Evolutionary conservation across 2,888 invertebrate species (phyloP).

Genomic region (Eulithis prunata): DNA sequence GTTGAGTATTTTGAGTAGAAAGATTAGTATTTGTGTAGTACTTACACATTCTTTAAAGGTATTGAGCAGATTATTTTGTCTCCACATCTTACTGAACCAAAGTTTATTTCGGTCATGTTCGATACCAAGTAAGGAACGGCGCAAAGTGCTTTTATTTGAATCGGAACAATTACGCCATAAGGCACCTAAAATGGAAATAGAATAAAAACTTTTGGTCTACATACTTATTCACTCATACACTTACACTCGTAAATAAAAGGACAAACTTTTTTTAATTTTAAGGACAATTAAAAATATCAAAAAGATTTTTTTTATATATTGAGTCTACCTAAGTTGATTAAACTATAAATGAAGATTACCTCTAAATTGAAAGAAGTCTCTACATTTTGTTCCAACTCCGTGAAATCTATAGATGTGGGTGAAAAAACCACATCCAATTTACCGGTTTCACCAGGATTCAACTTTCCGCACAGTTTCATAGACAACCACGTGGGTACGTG

Average conservation of each 20-base stretch:
- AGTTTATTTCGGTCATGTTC: constrained; percentile 73
- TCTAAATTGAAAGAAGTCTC: constrained; percentile 75
- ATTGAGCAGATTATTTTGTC: constrained; percentile 82
- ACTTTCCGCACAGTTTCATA: constrained; percentile 67
- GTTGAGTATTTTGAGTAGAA: neutral
- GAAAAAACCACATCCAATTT: constrained; percentile 80
- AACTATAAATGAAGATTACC: constrained; percentile 52
- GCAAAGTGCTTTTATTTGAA: constrained; percentile 82
- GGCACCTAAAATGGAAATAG: constrained; percentile 70
- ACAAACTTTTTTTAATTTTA: no score
- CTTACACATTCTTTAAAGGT: constrained; percentile 84
- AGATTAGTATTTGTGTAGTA: neutral
- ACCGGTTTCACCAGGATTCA: constrained; percentile 77
- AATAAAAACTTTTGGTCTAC: neutral
- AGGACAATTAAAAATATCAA: no score
- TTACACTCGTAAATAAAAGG: no score
- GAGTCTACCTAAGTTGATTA: no score
- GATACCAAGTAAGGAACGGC: constrained; percentile 83
- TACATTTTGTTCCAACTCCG: constrained; percentile 71
- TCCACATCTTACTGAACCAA: constrained; percentile 85
- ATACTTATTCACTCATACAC: no score
- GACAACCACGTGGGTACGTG: constrained; percentile 63
- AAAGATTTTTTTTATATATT: no score
- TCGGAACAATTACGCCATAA: constrained; percentile 84
- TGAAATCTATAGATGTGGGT: constrained; percentile 73